phyloP scores from a whole-genome alignment of 2,797 vertebrate species.

The Zenarchopterus dispar region DNA sequence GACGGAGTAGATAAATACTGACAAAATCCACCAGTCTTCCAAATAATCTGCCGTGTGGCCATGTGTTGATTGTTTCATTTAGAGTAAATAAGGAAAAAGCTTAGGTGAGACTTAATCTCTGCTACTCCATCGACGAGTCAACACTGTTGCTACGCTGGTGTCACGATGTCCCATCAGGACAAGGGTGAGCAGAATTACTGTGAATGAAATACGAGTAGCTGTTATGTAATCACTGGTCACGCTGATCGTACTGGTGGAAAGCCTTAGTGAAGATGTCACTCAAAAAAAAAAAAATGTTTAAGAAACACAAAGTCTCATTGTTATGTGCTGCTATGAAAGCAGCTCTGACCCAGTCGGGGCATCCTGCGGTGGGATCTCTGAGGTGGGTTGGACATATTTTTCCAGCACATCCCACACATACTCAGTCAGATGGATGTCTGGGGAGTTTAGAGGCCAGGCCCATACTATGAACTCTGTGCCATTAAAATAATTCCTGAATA shows the following conservation, averaged over 20 bases:
- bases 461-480: no score
- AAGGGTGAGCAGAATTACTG: slow-evolving; percentile 11
- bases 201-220: slow-evolving; percentile 7
- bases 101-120: no score
- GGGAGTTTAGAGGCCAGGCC: no score
- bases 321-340: not conserved
- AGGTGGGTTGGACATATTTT: not conserved
- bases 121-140: not conserved
- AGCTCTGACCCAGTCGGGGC: not conserved
- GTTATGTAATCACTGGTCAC: slow-evolving; percentile 20
- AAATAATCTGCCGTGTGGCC: not conserved
- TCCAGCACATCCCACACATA: not conserved
- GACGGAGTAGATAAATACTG: not conserved
- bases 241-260: slow-evolving; percentile 5
- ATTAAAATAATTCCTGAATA: no score
- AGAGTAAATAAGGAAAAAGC: no score
- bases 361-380: not conserved
- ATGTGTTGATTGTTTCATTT: not conserved
- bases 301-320: not conserved
- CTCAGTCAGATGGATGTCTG: no score
- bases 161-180: slow-evolving; percentile 18
- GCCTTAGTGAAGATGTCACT: slow-evolving; percentile 15
- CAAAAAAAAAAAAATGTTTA: slow-evolving; percentile 24
- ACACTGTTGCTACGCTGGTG: not conserved
- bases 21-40: not conserved